phyloP scores from a whole-genome alignment of 2,113 vertebrate genomes.

The Megaleporinus macrocephalus region DNA sequence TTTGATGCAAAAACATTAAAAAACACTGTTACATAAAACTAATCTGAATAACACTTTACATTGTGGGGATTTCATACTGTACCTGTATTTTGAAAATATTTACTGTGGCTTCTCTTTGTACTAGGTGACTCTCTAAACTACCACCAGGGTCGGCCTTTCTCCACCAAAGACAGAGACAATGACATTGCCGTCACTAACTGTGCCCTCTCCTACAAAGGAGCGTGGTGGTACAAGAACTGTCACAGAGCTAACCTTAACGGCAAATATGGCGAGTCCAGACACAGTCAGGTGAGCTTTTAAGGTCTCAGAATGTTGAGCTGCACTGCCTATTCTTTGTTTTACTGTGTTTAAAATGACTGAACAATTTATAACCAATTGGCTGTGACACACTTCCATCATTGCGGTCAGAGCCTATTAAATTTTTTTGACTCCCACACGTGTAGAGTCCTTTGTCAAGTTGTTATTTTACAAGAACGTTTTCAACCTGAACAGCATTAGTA shows the following conservation, averaged over 20 bases:
- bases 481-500: neutral
- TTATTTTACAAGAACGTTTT: neutral
- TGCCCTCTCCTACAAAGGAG: slow-evolving; percentile 97
- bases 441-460: neutral
- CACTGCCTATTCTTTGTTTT: neutral
- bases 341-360: neutral
- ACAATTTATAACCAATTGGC: neutral
- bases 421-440: neutral
- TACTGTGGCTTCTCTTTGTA: slow-evolving; percentile 31
- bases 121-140: slow-evolving; percentile 96
- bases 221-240: slow-evolving; percentile 99
- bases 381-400: neutral
- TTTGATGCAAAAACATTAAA: no score
- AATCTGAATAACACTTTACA: neutral
- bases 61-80: neutral
- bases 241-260: slow-evolving; percentile 98
- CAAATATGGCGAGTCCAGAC: slow-evolving; percentile 96
- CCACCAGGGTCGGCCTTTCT: slow-evolving; percentile 97
- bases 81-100: neutral
- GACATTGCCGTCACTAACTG: slow-evolving; percentile 98
- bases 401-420: neutral
- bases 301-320: neutral
- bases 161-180: slow-evolving; percentile 96
- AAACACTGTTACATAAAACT: neutral
- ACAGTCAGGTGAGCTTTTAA: slow-evolving; percentile 88